Evolutionary conservation across 2,113 vertebrate genomes (phyloP).

Genomic region (Mobula hypostoma): DNA sequence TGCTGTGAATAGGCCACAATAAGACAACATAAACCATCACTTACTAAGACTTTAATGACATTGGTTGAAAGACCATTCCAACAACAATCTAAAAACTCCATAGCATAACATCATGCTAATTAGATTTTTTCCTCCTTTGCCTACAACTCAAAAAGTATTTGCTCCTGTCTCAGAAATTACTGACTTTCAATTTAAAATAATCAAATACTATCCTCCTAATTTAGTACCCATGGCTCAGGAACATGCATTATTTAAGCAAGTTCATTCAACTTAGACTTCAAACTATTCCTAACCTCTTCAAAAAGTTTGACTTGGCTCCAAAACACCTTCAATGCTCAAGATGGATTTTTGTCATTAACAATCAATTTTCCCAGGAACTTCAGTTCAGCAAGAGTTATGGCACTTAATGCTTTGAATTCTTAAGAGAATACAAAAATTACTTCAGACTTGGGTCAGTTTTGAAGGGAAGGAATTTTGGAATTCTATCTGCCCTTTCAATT

Average conservation of each 20-base stretch:
- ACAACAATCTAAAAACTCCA: neutral
- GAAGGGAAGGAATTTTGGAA: neutral
- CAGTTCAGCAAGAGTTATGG: neutral
- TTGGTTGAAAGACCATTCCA: neutral
- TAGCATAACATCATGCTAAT: neutral
- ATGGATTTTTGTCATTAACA: neutral
- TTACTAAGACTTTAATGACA: neutral
- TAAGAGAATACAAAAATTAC: neutral
- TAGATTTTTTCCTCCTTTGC: neutral
- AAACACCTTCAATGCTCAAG: neutral
- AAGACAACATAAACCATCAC: neutral
- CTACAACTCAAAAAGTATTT: neutral
- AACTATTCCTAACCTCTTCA: neutral
- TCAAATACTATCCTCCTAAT: neutral
- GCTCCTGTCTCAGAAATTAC: neutral
- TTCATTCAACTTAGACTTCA: neutral
- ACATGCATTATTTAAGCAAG: neutral
- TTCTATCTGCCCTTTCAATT: neutral
- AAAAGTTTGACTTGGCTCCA: neutral
- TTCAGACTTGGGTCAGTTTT: neutral
- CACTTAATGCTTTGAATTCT: neutral
- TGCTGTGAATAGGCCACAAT: neutral
- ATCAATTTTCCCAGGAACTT: neutral
- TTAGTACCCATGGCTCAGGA: neutral
- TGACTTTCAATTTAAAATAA: neutral